Conservation (phyloP, 2,888 invertebrate genomes). For the Cerceris rybyensis region DNA sequence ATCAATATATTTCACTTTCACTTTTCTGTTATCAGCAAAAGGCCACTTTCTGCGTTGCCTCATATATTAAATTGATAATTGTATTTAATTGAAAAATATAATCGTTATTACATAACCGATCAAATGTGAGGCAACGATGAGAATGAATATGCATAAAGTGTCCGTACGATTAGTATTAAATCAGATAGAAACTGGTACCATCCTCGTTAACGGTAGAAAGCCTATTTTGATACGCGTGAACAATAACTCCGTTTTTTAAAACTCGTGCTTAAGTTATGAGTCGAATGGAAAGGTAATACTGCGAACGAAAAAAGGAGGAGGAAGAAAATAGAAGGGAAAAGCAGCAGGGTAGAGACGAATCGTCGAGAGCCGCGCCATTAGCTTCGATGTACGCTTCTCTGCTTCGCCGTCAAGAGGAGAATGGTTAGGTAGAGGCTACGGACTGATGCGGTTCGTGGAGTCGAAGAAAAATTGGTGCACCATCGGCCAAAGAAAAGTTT, state of each 20-base stretch:
- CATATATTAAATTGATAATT: too few species aligned
- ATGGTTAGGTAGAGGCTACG: conserved; percentile 42
- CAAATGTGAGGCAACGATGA: too few species aligned
- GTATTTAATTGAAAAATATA: too few species aligned
- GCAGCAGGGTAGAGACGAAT: conserved; percentile 48
- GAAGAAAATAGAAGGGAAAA: conserved; percentile 29
- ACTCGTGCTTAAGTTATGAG: conserved; percentile 22
- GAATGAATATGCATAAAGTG: too few species aligned
- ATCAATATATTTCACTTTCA: too few species aligned
- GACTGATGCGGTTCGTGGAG: conserved; percentile 41
- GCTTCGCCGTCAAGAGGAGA: conserved; percentile 43
- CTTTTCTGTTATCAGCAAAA: too few species aligned
- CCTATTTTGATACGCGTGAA: too few species aligned
- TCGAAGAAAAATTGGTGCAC: conserved; percentile 43
- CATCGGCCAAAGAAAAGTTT: conserved; percentile 39
- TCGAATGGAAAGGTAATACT: conserved; percentile 5
- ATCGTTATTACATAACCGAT: too few species aligned
- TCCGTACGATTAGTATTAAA: too few species aligned
- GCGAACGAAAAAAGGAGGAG: conserved; percentile 1
- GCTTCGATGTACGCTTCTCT: conserved; percentile 57
- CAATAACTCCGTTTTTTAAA: not conserved
- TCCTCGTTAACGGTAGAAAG: too few species aligned
- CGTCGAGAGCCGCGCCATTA: conserved; percentile 53
- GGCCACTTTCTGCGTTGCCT: too few species aligned
- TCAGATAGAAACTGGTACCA: too few species aligned